Conservation (phyloP, 2,888 invertebrate species). For the Lasioglossum malachurum region DNA sequence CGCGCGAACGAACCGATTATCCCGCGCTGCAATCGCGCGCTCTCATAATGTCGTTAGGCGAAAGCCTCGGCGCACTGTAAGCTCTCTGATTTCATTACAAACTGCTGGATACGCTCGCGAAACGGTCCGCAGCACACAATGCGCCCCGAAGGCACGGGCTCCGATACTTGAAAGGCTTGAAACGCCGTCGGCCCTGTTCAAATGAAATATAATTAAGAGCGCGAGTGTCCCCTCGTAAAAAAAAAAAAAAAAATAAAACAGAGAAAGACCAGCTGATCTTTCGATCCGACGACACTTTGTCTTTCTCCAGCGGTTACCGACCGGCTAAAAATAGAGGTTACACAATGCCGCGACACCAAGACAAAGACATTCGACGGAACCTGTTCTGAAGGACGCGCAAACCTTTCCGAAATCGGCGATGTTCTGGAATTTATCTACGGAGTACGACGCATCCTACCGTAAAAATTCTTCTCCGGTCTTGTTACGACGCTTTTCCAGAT, state of each 20-base stretch:
- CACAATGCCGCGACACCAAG: not conserved
- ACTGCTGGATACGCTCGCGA: conserved; percentile 34
- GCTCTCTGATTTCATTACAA: conserved; percentile 54
- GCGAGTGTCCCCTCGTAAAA: not conserved
- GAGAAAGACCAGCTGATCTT: not conserved
- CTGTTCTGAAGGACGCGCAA: not conserved
- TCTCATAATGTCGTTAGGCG: conserved; percentile 43
- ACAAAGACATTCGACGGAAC: not conserved
- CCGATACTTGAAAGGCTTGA: conserved; percentile 8
- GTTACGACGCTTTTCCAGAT: not conserved
- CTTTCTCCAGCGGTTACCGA: not conserved
- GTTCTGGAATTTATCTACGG: not conserved
- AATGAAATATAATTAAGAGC: conserved; percentile 8
- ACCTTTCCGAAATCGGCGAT: not conserved
- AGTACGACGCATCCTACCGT: not conserved
- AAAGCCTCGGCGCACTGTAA: conserved; percentile 25
- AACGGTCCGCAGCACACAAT: not conserved
- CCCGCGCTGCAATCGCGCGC: conserved; percentile 30
- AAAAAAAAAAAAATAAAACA: not conserved
- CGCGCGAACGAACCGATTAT: conserved; percentile 33
- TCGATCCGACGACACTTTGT: not conserved
- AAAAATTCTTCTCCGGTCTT: not conserved
- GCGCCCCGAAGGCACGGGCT: not conserved
- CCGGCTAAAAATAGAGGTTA: conserved; percentile 2
- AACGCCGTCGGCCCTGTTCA: not conserved